These are phyloP conservation scores for Rhinichthys osculus DNA, from an alignment of 2,797 vertebrate genomes.

Conservation along the genomic window DNA sequence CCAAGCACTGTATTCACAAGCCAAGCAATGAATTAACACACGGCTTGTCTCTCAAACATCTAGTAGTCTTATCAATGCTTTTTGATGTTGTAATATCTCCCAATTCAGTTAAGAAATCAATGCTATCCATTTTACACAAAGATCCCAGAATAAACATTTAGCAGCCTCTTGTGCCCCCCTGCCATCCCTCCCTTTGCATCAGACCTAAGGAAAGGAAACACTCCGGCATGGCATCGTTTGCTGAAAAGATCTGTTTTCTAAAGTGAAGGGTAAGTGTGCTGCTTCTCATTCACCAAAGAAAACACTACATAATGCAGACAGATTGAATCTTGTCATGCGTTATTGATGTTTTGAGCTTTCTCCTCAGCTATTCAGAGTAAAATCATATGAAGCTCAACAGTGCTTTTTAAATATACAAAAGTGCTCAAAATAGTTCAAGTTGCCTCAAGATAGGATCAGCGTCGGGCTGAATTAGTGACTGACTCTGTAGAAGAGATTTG, in stretches of 20 bases:
- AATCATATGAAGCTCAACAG: slow-evolving; percentile 22
- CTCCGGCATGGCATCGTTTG: not conserved
- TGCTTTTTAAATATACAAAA: slow-evolving; percentile 16
- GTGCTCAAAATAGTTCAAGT: slow-evolving; percentile 2
- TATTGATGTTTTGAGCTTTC: slow-evolving; percentile 53
- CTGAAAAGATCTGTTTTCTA: slow-evolving; percentile 47
- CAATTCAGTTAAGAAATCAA: slow-evolving; percentile 48
- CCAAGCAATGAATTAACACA: slow-evolving; percentile 28
- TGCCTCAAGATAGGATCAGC: not conserved
- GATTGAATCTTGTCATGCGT: slow-evolving; percentile 57
- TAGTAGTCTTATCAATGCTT: slow-evolving; percentile 48
- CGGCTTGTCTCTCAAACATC: slow-evolving; percentile 23
- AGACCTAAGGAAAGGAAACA: slow-evolving; percentile 35
- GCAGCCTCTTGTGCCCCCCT: slow-evolving; percentile 34
- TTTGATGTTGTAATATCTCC: slow-evolving; percentile 41
- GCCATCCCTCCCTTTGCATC: slow-evolving; percentile 14
- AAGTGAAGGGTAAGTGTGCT: slow-evolving; percentile 40
- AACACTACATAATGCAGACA: slow-evolving; percentile 42
- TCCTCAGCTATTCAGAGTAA: slow-evolving; percentile 36
- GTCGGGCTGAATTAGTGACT: not conserved
- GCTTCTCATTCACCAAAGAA: slow-evolving; percentile 43
- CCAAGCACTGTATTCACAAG: slow-evolving; percentile 25
- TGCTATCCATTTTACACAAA: slow-evolving; percentile 34
- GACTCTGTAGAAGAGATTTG: not conserved
- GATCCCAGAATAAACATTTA: slow-evolving; percentile 56